phyloP scores from a whole-genome alignment of 2,888 invertebrate genomes.

The Agrilus mali region DNA sequence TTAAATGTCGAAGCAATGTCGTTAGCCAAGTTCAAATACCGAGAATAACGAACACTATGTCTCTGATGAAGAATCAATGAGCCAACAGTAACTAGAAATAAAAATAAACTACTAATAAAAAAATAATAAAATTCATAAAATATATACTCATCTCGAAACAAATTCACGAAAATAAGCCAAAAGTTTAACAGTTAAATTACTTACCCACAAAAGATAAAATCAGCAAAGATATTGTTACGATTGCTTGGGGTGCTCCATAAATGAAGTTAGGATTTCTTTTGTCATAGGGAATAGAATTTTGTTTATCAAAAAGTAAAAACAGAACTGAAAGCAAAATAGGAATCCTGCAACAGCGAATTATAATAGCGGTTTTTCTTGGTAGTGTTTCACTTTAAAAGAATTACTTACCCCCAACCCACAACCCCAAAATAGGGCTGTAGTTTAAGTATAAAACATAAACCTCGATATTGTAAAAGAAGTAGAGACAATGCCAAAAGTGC shows the following conservation, averaged over 20 bases:
- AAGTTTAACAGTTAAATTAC: constrained; percentile 10
- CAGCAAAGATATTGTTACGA: constrained; percentile 60
- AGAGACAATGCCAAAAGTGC: constrained; percentile 69
- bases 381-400: neutral
- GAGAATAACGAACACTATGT: constrained; percentile 57
- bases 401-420: constrained; percentile 44
- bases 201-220: constrained; percentile 69
- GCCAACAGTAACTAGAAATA: constrained; percentile 56
- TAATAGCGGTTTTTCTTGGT: neutral
- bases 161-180: no score
- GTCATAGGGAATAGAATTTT: constrained; percentile 38
- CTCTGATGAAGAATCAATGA: constrained; percentile 75
- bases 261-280: constrained; percentile 65
- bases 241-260: constrained; percentile 64
- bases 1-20: constrained; percentile 36
- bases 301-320: constrained; percentile 44
- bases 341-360: constrained; percentile 34
- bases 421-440: constrained; percentile 56
- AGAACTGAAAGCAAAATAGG: constrained; percentile 56
- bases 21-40: constrained; percentile 47
- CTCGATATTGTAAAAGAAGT: constrained; percentile 70
- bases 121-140: constrained; percentile 3
- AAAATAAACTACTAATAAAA: constrained; percentile 3
- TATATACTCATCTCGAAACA: constrained; percentile 2
- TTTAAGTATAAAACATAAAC: constrained; percentile 68